Evolutionary conservation across 2,113 vertebrate genomes (phyloP).

Genomic region (Barbus barbus): DNA sequence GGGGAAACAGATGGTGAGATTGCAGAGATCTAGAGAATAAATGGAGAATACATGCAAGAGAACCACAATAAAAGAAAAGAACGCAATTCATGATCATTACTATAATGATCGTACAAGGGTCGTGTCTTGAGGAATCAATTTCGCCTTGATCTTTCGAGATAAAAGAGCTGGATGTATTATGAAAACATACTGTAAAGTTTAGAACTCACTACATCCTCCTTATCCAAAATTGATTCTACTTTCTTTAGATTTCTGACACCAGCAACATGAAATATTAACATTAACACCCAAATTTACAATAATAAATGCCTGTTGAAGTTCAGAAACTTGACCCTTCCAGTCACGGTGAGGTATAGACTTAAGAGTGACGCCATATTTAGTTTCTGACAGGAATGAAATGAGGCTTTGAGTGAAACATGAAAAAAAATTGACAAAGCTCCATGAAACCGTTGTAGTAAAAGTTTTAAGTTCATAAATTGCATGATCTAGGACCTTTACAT

Average conservation of each 20-base stretch:
- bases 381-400: no score
- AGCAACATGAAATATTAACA: not conserved
- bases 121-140: not conserved
- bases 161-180: not conserved
- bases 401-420: no score
- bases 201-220: not conserved
- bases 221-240: not conserved
- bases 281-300: not conserved
- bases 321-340: not conserved
- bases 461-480: no score
- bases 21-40: not conserved
- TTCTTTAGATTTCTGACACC: not conserved
- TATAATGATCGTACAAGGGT: not conserved
- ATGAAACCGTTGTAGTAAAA: no score
- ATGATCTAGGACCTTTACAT: no score
- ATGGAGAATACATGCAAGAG: not conserved
- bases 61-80: slow-evolving; percentile 23
- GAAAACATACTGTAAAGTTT: not conserved
- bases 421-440: no score
- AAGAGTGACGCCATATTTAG: not conserved
- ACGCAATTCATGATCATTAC: slow-evolving; percentile 8
- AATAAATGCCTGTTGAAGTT: not conserved
- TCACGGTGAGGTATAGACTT: not conserved
- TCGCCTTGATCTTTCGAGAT: not conserved
- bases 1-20: not conserved